Conservation (phyloP, 2,113 vertebrate genomes). For the Callopanchax toddi region DNA sequence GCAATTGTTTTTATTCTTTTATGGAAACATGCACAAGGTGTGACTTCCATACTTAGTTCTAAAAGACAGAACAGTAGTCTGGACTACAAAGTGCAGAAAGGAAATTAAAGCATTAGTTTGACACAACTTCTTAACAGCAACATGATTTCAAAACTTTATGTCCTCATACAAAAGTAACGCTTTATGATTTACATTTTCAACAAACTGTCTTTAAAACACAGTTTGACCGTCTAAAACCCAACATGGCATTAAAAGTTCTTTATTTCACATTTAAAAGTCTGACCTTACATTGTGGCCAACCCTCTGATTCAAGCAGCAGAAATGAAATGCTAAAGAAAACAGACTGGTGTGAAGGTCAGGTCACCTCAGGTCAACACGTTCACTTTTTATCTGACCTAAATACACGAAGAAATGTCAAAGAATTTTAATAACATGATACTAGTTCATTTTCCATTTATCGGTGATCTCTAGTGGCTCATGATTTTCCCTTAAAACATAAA, state of each 20-base stretch:
- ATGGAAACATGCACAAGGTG: conserved; percentile 3
- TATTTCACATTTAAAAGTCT: too few relatives aligned
- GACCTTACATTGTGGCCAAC: too few relatives aligned
- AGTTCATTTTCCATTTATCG: neutral
- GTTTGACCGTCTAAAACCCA: too few relatives aligned
- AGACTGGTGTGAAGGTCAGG: too few relatives aligned
- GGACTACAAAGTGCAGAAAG: neutral
- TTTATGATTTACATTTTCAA: neutral
- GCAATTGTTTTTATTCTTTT: conserved; percentile 3
- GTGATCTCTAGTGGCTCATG: neutral
- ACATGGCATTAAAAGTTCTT: too few relatives aligned
- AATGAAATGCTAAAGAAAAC: too few relatives aligned
- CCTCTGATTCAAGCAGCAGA: too few relatives aligned
- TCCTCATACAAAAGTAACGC: neutral
- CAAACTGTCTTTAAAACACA: too few relatives aligned
- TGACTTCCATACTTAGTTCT: conserved; percentile 6
- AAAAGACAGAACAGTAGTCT: conserved; percentile 5
- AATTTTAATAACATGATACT: neutral
- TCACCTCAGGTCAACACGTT: neutral
- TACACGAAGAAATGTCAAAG: neutral
- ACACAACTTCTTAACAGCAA: neutral
- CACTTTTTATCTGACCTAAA: neutral
- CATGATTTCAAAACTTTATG: neutral
- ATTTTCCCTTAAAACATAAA: too few relatives aligned
- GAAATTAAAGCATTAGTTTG: neutral